phyloP scores from a whole-genome alignment of 2,797 vertebrate genomes.

The Odontamblyopus lacepedii region DNA sequence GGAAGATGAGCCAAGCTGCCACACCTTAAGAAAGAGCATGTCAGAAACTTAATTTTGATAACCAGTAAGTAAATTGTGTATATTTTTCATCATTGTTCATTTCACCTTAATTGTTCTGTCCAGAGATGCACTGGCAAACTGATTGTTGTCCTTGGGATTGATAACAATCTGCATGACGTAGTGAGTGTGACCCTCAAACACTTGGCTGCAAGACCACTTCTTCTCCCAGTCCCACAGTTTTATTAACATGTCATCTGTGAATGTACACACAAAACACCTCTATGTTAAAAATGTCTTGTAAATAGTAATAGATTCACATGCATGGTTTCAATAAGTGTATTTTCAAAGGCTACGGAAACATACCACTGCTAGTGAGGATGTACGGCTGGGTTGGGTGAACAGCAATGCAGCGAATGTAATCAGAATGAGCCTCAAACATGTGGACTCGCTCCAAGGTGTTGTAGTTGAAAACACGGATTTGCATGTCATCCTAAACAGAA shows the following conservation, averaged over 20 bases:
- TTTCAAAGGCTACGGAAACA: constrained; percentile 27
- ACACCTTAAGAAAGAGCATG: constrained; percentile 77
- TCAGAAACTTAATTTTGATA: constrained; percentile 1
- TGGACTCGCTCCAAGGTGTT: constrained; percentile 94
- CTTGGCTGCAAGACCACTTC: constrained; percentile 93
- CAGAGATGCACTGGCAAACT: constrained; percentile 93
- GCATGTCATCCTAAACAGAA: constrained; percentile 89
- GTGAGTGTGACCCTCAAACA: constrained; percentile 96
- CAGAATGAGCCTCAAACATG: constrained; percentile 93
- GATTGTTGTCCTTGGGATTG: constrained; percentile 96
- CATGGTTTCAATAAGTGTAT: not conserved
- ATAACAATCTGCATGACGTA: constrained; percentile 97
- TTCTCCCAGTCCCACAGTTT: constrained; percentile 98
- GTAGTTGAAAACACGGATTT: constrained; percentile 94
- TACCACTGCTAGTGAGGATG: constrained; percentile 94
- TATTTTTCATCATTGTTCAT: constrained; percentile 9
- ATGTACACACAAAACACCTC: not conserved
- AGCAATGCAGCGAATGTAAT: constrained; percentile 95
- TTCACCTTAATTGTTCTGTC: constrained; percentile 92
- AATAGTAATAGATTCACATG: not conserved
- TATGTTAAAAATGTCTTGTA: not conserved
- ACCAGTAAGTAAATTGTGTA: not conserved
- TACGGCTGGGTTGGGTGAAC: constrained; percentile 94
- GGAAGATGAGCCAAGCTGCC: constrained; percentile 91
- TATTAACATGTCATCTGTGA: constrained; percentile 93